phyloP scores from a whole-genome alignment of 2,888 invertebrate genomes.

The Phragmatobia fuliginosa region DNA sequence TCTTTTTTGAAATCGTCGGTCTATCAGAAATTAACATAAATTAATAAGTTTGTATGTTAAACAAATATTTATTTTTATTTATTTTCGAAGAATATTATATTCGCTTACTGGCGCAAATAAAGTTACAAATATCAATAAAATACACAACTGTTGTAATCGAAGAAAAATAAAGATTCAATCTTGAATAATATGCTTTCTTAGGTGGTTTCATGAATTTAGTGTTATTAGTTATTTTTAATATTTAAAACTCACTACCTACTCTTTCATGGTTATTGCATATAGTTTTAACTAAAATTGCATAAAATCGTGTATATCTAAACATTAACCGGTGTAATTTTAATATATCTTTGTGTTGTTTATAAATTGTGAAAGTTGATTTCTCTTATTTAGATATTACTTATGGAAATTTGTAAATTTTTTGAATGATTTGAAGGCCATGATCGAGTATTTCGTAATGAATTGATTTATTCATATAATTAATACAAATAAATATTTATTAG shows the following conservation, averaged over 20 bases:
- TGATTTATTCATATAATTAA: neutral
- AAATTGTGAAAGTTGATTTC: constrained; percentile 20
- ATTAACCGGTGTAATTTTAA: constrained; percentile 3
- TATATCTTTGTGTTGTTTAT: constrained; percentile 4
- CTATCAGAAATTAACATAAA: no score
- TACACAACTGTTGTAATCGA: neutral
- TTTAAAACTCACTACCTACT: neutral
- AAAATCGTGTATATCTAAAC: neutral
- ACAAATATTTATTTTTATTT: neutral
- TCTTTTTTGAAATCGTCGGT: no score
- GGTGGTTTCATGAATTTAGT: neutral
- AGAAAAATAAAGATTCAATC: neutral
- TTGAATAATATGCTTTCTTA: neutral
- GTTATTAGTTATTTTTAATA: neutral
- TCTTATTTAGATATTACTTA: constrained; percentile 15
- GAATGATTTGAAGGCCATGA: constrained; percentile 18
- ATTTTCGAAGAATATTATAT: neutral
- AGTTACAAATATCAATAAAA: neutral
- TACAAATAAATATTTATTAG: neutral
- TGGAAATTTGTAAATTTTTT: constrained; percentile 12
- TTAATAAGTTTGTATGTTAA: no score
- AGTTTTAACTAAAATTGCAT: neutral
- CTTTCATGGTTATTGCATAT: neutral
- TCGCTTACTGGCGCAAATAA: neutral
- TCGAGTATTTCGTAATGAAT: constrained; percentile 38